phyloP scores from a whole-genome alignment of 53 echinoderm and acorn worm species.

The Actinopyga echinites region DNA sequence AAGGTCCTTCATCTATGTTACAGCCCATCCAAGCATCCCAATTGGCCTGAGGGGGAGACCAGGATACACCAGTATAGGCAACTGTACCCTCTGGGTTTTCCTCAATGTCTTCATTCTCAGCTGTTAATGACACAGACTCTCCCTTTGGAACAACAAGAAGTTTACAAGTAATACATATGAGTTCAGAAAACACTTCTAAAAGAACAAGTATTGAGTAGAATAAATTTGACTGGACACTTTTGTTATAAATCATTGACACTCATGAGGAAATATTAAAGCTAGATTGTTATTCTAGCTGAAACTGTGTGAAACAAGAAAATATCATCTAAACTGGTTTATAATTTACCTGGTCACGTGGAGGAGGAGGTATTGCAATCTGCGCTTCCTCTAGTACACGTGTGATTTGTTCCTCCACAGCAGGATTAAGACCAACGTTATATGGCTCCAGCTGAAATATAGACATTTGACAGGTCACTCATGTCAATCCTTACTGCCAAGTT shows the following conservation, averaged over 20 bases:
- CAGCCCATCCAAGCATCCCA: constrained; percentile 98
- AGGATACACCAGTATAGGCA: constrained; percentile 76
- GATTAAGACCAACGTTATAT: constrained; percentile 66
- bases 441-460: constrained; percentile 66
- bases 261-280: no score
- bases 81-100: constrained; percentile 84
- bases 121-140: constrained; percentile 42
- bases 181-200: not conserved
- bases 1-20: constrained; percentile 96
- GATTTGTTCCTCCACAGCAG: constrained; percentile 72
- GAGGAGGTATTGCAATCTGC: constrained; percentile 58
- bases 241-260: no score
- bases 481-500: no score
- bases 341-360: constrained; percentile 58
- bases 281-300: no score
- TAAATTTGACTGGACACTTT: no score
- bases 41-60: constrained; percentile 94
- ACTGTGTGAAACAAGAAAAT: no score
- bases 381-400: constrained; percentile 62
- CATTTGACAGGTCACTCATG: no score
- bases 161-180: not conserved
- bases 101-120: constrained; percentile 39
- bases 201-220: no score
- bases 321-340: no score
- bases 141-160: not conserved